Base-by-base conservation (phyloP, 2,888 invertebrate species). In the Tetramorium bicarinatum region DNA sequence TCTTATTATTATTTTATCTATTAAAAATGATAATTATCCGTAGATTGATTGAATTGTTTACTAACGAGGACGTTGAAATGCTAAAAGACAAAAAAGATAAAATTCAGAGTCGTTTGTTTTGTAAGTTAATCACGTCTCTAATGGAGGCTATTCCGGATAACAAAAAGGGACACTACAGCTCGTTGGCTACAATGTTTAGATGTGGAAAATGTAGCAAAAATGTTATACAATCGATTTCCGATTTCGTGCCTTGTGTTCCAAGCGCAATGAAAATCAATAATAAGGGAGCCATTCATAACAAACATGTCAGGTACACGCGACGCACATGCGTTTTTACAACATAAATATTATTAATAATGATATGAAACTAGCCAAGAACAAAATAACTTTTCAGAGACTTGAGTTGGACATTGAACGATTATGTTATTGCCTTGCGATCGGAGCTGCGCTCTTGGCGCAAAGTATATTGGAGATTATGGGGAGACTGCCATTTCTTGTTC, bases 381-480 rank as follows among this genome's bases (percentile, higher is more conserved):
- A 64, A 21, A 56, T 56, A 38, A 52, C 69, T 88, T 91, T 92
- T 44, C 89, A 97, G 97, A 88, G 98, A 99, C 90, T 93, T 96
- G 1, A 95, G 96, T 0, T 99, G 99, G 98, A 97, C 97, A 91
- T 95, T 98, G 54, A 98, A 97, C 93, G 97, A 97, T 79, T 98
- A 98, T 94, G 96, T 99, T 47, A 95, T 97, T 61, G 96, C 97
- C 92, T 94, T 98, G 85, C 97, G 97, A 92, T 96, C 96, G 25
- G 97, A 98, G 92, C 95, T 98, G 83, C 97, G 98, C 87, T 97
- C 97, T 0, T 99, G 99, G 99, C 96, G 98, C 0, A 97, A 97
- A 92, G 98, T 99, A 3, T 99, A 99, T 95, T 99, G 99, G 99
- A 96, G 97, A 62, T 95, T 99, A 67, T 99, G 99, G 99, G 98